These are phyloP conservation scores for Numenius phaeopus DNA, from an alignment of 2,797 vertebrate species.

Conservation along the genomic window DNA sequence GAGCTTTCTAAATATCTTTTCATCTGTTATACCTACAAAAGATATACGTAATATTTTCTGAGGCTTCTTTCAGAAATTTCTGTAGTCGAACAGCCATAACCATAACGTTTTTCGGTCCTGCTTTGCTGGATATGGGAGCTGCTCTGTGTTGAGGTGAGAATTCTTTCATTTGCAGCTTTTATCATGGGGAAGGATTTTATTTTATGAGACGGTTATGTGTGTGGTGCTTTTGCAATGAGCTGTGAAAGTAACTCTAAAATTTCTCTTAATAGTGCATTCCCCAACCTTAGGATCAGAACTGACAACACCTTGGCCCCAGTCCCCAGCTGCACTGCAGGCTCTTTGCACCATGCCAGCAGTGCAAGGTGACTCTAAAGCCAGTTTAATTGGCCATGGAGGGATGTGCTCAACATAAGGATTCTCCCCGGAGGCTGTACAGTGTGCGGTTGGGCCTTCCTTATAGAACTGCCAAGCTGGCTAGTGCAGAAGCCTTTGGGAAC, in stretches of 20 bases:
- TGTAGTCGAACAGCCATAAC: accelerated
- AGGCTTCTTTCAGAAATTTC: not conserved
- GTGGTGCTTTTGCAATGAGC: not conserved
- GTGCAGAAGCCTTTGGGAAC: conserved; percentile 22
- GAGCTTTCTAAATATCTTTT: conserved; percentile 27
- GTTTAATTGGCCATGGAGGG: conserved; percentile 36
- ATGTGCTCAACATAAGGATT: not conserved
- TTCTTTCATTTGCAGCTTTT: not conserved
- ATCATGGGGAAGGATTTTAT: not conserved
- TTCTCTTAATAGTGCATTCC: not conserved
- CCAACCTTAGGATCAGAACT: not conserved
- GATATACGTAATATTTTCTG: not conserved
- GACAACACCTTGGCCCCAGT: conserved; percentile 41
- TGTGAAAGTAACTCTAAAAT: conserved; percentile 30
- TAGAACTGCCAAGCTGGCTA: conserved; percentile 5
- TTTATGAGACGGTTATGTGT: not conserved
- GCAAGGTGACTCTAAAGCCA: conserved; percentile 57
- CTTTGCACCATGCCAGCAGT: not conserved
- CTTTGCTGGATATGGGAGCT: not conserved
- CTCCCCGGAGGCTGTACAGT: not conserved
- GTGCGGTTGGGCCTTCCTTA: not conserved
- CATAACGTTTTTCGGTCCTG: not conserved
- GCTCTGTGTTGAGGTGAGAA: not conserved
- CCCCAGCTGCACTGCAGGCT: conserved; percentile 54
- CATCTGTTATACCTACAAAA: not conserved